These are phyloP conservation scores for Fistularia commersonii DNA, from an alignment of 2,797 vertebrate genomes.

Conservation along the genomic window DNA sequence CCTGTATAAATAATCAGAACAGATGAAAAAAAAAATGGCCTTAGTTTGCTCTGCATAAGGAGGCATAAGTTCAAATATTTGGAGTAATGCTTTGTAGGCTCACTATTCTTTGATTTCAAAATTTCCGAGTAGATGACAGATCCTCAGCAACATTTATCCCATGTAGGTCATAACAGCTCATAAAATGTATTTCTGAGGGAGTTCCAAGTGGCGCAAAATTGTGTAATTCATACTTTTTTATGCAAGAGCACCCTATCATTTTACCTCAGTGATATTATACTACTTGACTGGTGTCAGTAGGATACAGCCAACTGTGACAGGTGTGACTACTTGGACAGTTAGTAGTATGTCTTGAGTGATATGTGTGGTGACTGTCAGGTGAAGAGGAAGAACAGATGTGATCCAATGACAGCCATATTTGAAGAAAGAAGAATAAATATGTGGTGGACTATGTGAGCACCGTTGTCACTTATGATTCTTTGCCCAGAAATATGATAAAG, in stretches of 20 bases:
- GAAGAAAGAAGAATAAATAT: slow-evolving; percentile 43
- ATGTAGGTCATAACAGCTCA: no score
- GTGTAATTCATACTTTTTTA: background rate
- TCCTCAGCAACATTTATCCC: no score
- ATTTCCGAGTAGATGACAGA: no score
- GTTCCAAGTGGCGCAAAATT: no score
- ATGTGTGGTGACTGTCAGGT: slow-evolving; percentile 46
- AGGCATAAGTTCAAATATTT: no score
- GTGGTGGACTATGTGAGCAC: slow-evolving; percentile 32
- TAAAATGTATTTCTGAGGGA: no score
- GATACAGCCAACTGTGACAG: background rate
- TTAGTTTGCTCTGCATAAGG: no score
- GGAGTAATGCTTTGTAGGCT: no score
- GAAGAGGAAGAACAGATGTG: slow-evolving; percentile 36
- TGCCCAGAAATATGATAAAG: slow-evolving; percentile 15
- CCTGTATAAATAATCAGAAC: no score
- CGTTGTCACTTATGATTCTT: slow-evolving; percentile 34
- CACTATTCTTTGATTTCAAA: no score
- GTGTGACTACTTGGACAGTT: slow-evolving; percentile 38
- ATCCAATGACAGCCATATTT: slow-evolving; percentile 41
- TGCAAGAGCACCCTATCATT: background rate
- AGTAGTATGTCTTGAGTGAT: slow-evolving; percentile 25
- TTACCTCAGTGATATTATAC: slow-evolving; percentile 25
- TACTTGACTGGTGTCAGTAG: slow-evolving; percentile 17
- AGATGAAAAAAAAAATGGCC: no score